Evolutionary conservation across 2,113 vertebrate genomes (phyloP).

Genomic region (Psittacus erithacus): DNA sequence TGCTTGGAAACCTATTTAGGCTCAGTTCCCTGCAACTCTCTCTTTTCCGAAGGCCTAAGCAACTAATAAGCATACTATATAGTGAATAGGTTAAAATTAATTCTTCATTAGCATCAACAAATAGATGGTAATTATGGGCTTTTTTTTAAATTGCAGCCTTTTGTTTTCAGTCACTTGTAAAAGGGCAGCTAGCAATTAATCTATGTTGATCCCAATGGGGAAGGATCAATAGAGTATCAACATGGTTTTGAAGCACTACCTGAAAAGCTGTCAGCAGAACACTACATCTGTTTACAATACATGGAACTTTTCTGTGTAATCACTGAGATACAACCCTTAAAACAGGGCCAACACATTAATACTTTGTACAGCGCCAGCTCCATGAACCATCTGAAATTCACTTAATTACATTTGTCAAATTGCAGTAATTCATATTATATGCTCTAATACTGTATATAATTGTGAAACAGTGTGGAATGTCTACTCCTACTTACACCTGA

Average conservation of each 20-base stretch:
- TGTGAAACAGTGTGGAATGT: background rate
- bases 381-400: background rate
- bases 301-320: background rate
- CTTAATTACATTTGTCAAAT: background rate
- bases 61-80: background rate
- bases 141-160: background rate
- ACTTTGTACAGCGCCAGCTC: background rate
- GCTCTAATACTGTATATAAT: background rate
- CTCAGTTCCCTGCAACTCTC: background rate
- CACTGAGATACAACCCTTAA: background rate
- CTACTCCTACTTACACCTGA: background rate
- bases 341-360: background rate
- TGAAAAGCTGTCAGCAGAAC: background rate
- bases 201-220: rapidly evolving
- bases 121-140: background rate
- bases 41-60: background rate
- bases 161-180: background rate
- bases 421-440: background rate
- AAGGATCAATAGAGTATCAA: background rate
- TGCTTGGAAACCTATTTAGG: background rate
- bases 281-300: background rate
- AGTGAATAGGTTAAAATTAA: background rate
- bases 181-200: background rate
- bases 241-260: background rate
- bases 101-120: background rate